Percentiles rank a stretch among this genome's conserved stretches.
Conservation (phyloP, 2,888 invertebrate species). For the Polydrusus tereticollis region DNA sequence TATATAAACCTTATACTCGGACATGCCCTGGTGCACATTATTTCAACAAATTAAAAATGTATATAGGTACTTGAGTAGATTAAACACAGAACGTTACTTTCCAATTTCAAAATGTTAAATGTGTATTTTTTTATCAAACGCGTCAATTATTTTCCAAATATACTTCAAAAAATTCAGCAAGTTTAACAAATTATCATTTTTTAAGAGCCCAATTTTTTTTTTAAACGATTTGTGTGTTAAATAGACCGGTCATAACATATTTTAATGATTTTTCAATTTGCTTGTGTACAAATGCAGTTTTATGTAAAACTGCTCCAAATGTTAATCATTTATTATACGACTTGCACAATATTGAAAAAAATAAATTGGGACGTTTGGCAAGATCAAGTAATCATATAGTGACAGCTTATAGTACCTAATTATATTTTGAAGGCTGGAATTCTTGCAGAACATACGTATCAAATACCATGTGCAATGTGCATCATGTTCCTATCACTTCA, state of each 20-base stretch:
- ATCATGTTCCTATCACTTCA: too few relatives aligned
- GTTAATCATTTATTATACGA: neutral
- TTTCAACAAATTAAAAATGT: constrained; percentile 4
- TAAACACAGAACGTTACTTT: constrained; percentile 10
- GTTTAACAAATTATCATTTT: constrained; percentile 9
- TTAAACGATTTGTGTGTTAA: constrained; percentile 2
- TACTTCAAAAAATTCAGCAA: neutral
- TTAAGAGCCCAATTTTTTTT: constrained; percentile 6
- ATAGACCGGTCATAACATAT: neutral
- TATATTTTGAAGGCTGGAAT: too few relatives aligned
- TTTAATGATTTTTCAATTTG: constrained; percentile 21
- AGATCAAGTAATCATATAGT: neutral
- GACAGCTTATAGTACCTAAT: neutral
- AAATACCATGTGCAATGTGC: too few relatives aligned
- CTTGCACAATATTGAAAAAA: neutral
- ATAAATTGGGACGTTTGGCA: neutral
- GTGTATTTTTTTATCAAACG: constrained; percentile 5
- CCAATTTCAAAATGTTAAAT: constrained; percentile 25
- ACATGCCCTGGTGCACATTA: constrained; percentile 16
- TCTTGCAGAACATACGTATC: too few relatives aligned
- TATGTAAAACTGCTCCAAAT: neutral
- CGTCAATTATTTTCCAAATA: constrained; percentile 14
- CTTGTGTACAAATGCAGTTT: constrained; percentile 1
- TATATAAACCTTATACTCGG: constrained; percentile 8
- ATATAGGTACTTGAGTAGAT: neutral